Conservation (phyloP, 2,113 vertebrate genomes). For the Chitala chitala region DNA sequence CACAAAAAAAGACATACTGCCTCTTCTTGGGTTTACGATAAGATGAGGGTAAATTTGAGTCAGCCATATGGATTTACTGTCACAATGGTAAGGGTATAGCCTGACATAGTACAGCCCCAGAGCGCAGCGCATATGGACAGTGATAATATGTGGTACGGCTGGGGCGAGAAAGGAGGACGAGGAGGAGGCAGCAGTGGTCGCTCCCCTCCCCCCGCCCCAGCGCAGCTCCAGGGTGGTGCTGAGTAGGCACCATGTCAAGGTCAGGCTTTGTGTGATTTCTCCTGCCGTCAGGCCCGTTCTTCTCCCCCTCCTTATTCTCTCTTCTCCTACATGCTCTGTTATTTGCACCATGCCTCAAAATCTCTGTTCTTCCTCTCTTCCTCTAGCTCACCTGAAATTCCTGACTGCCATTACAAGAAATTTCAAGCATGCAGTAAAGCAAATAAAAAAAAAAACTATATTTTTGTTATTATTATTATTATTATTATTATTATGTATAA, state of each 20-base stretch:
- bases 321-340: neutral
- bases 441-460: too few relatives aligned
- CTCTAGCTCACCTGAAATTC: neutral
- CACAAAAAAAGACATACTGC: neutral
- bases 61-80: neutral
- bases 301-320: neutral
- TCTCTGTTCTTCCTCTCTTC: neutral
- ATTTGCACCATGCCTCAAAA: too few relatives aligned
- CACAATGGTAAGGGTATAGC: neutral
- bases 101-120: neutral
- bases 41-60: neutral
- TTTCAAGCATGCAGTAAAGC: neutral
- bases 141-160: neutral
- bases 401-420: neutral
- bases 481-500: too few relatives aligned
- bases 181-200: neutral
- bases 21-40: neutral
- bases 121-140: neutral
- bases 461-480: too few relatives aligned
- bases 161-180: neutral
- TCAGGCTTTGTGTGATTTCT: constrained; percentile 26
- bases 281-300: constrained; percentile 19
- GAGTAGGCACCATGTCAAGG: constrained; percentile 36
- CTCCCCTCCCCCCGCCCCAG: constrained; percentile 12
- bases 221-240: constrained; percentile 16